These are phyloP conservation scores for Drosophila sordidula DNA, from an alignment of 2,888 invertebrate species.

Conservation along the genomic window DNA sequence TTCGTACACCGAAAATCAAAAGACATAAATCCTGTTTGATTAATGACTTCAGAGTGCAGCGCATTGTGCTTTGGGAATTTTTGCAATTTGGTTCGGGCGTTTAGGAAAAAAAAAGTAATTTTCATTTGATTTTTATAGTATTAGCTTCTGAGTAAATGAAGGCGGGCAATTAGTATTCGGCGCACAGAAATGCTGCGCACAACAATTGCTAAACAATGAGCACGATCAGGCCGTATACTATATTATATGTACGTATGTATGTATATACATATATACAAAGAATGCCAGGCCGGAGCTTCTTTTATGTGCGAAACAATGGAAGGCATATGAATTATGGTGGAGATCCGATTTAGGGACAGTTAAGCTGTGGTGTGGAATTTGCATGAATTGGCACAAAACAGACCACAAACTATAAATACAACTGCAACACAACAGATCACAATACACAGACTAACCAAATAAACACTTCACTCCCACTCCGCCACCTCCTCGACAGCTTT, in stretches of 20 bases:
- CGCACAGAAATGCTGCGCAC: slow-evolving; percentile 67
- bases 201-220: slow-evolving; percentile 70
- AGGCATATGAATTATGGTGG: slow-evolving; percentile 76
- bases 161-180: slow-evolving; percentile 61
- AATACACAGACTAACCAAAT: slow-evolving; percentile 11
- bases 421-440: slow-evolving; percentile 16
- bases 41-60: slow-evolving; percentile 56
- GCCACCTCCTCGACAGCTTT: slow-evolving; percentile 65
- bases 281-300: slow-evolving; percentile 52
- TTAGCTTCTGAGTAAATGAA: slow-evolving; percentile 36
- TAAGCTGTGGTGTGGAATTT: slow-evolving; percentile 48
- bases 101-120: slow-evolving; percentile 33
- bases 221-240: slow-evolving; percentile 64
- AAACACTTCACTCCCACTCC: slow-evolving; percentile 39
- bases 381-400: slow-evolving; percentile 54
- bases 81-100: slow-evolving; percentile 38
- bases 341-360: slow-evolving; percentile 34
- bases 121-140: slow-evolving; percentile 59
- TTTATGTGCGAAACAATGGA: slow-evolving; percentile 68
- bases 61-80: slow-evolving; percentile 32
- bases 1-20: slow-evolving; percentile 13
- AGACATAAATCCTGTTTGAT: slow-evolving; percentile 66
- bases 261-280: slow-evolving; percentile 8
- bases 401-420: background rate
- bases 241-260: slow-evolving; percentile 22